Evolutionary conservation across 2,113 vertebrate species (phyloP).

Genomic region (Rhombomys opimus): DNA sequence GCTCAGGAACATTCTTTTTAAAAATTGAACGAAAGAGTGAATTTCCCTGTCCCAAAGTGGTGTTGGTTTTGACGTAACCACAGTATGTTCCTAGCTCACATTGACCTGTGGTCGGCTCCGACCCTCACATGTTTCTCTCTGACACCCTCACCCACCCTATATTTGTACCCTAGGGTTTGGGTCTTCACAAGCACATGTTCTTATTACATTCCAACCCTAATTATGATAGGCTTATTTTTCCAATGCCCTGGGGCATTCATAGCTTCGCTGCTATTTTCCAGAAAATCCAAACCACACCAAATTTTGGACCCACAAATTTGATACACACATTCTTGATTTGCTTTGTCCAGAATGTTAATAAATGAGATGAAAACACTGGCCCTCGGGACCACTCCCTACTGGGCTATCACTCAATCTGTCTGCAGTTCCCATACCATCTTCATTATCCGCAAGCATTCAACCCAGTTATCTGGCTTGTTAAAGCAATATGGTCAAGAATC

Average conservation of each 20-base stretch:
- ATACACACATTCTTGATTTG: no score
- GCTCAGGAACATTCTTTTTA: slow-evolving; percentile 48
- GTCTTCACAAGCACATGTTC: slow-evolving; percentile 74
- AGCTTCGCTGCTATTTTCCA: slow-evolving; percentile 73
- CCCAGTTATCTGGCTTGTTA: not conserved
- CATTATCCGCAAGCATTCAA: slow-evolving; percentile 43
- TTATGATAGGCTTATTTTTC: slow-evolving; percentile 76
- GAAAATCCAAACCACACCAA: slow-evolving; percentile 73
- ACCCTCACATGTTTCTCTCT: slow-evolving; percentile 65
- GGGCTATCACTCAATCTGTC: no score
- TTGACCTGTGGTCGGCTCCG: slow-evolving; percentile 69
- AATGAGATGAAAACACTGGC: no score
- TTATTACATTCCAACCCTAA: slow-evolving; percentile 78
- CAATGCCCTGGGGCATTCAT: slow-evolving; percentile 63
- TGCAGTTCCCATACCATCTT: not conserved
- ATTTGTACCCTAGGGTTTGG: slow-evolving; percentile 65
- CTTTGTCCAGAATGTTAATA: no score
- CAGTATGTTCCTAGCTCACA: slow-evolving; percentile 62
- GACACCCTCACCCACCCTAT: slow-evolving; percentile 65
- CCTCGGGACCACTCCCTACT: no score
- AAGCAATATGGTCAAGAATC: no score
- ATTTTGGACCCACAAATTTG: slow-evolving; percentile 69
- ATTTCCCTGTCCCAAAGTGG: slow-evolving; percentile 50
- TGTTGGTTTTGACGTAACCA: slow-evolving; percentile 59
- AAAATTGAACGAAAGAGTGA: slow-evolving; percentile 66